Conservation (phyloP, 2,888 invertebrate species). For the Thymelicus lineola region DNA sequence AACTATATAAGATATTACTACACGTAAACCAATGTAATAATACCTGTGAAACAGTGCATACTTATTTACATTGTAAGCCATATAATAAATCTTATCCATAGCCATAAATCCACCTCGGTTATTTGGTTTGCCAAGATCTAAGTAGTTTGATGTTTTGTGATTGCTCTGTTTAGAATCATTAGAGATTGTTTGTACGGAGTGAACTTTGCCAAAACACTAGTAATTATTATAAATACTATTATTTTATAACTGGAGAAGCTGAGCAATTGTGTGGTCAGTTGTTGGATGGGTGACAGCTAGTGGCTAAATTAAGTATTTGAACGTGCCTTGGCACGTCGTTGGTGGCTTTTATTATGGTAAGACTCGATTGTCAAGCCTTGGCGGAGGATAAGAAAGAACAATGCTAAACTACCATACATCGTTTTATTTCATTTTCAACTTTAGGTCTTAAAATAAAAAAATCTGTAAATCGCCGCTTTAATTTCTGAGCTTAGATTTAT, state of each 20-base stretch:
- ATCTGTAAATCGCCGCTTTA: too few species aligned
- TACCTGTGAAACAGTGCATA: background rate
- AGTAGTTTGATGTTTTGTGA: conserved; percentile 15
- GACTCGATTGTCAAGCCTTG: too few species aligned
- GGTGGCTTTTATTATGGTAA: too few species aligned
- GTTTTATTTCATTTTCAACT: too few species aligned
- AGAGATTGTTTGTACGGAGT: conserved; percentile 1
- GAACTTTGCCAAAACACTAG: conserved; percentile 10
- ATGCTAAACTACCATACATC: too few species aligned
- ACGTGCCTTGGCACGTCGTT: too few species aligned
- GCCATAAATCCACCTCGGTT: conserved; percentile 10
- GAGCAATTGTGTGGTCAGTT: too few species aligned
- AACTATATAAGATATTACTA: background rate
- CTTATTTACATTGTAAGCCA: background rate
- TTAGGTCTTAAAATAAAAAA: too few species aligned
- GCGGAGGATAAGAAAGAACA: too few species aligned
- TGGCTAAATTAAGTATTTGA: too few species aligned
- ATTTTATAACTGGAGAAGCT: background rate
- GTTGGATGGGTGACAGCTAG: too few species aligned
- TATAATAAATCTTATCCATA: background rate
- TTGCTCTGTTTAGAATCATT: conserved; percentile 24
- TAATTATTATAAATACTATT: background rate
- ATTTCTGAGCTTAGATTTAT: too few species aligned
- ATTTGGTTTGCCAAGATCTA: conserved; percentile 16
- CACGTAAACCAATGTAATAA: background rate